Conservation (phyloP, 1,140 invertebrate genomes). For the Brachionus paranguensis region DNA sequence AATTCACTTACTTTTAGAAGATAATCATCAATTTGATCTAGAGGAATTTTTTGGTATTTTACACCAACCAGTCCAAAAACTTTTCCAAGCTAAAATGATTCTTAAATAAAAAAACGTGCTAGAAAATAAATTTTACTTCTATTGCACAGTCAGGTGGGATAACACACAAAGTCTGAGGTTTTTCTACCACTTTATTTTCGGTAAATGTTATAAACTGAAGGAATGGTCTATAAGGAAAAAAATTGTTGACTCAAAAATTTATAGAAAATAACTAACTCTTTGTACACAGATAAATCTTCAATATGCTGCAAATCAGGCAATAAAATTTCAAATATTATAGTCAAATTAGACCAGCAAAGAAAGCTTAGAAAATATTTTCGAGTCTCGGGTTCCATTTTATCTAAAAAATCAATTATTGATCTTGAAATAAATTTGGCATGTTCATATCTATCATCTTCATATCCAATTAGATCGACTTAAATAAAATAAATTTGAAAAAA, state of each 20-base stretch:
- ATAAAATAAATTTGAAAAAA: not conserved
- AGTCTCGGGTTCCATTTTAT: conserved; percentile 43
- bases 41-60: conserved; percentile 43
- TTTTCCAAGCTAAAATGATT: conserved; percentile 43
- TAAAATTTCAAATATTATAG: conserved; percentile 56
- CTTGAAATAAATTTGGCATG: conserved; percentile 53
- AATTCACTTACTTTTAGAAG: conserved; percentile 44
- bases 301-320: conserved; percentile 57
- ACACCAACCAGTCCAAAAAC: conserved; percentile 44
- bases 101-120: not conserved
- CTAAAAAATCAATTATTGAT: conserved; percentile 48
- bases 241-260: not conserved
- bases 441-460: conserved; percentile 51
- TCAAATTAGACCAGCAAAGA: conserved; percentile 48
- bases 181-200: conserved; percentile 45
- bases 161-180: conserved; percentile 45
- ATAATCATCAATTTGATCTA: conserved; percentile 42
- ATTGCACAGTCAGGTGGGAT: conserved; percentile 54
- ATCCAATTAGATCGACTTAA: conserved; percentile 53
- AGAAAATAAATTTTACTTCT: conserved; percentile 43
- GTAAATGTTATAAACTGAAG: conserved; percentile 57
- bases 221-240: conserved; percentile 44
- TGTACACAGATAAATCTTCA: conserved; percentile 53
- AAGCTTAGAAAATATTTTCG: conserved; percentile 46
- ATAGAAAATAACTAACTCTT: conserved; percentile 42